Evolutionary conservation across 2,113 vertebrate species (phyloP).

Genomic region (Copsychus sechellarum): DNA sequence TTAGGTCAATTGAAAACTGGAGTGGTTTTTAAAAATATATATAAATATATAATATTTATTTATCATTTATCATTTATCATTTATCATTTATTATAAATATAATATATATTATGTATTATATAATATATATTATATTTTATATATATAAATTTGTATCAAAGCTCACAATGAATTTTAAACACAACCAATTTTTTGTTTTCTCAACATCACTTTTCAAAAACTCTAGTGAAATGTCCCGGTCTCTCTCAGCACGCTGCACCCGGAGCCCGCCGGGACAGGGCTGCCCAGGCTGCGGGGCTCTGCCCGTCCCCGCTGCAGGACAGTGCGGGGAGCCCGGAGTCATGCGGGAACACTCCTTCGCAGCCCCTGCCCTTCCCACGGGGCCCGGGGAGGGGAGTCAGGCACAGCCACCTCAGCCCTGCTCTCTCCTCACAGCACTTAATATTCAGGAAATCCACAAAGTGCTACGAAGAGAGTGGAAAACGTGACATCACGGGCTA

Average conservation of each 20-base stretch:
- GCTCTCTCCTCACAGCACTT: constrained; percentile 18
- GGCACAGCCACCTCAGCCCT: not conserved
- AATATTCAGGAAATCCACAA: constrained; percentile 61
- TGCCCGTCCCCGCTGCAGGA: not conserved
- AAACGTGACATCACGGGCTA: constrained; percentile 65
- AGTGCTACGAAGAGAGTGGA: constrained; percentile 55
- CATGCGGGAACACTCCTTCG: not conserved
- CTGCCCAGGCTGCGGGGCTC: not conserved
- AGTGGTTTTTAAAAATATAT: no score
- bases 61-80: no score
- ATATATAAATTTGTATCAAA: not conserved
- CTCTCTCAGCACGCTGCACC: not conserved
- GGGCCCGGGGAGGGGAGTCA: not conserved
- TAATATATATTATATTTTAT: no score
- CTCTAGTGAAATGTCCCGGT: accelerated
- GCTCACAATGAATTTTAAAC: not conserved
- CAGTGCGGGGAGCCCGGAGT: not conserved
- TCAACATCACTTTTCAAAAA: not conserved
- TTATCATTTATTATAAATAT: no score
- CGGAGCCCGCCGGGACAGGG: not conserved
- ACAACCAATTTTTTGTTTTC: not conserved
- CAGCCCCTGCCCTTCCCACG: not conserved
- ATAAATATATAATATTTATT: no score
- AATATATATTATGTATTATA: no score
- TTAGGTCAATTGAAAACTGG: accelerated